Conservation (phyloP, 2,888 invertebrate species). For the Prosapia bicincta region DNA sequence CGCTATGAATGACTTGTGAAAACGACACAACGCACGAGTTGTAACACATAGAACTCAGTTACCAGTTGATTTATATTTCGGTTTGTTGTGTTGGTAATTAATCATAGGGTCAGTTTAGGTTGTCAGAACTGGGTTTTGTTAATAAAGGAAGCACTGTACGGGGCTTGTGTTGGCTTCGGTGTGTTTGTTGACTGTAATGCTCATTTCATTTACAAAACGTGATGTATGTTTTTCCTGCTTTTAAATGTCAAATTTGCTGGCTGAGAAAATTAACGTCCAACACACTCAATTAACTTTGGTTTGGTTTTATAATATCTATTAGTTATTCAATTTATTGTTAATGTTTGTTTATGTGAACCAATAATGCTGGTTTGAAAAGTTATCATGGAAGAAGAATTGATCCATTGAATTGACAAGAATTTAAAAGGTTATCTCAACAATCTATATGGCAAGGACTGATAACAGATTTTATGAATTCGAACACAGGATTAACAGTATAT, state of each 20-base stretch:
- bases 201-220: background rate
- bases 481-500: too few relatives aligned
- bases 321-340: too few relatives aligned
- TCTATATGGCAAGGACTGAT: too few relatives aligned
- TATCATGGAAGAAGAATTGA: too few relatives aligned
- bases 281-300: too few relatives aligned
- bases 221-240: background rate
- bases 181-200: background rate
- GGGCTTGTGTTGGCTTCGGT: background rate
- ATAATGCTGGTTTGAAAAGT: too few relatives aligned
- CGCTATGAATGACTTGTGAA: background rate
- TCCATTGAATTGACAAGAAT: too few relatives aligned
- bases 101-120: background rate
- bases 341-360: too few relatives aligned
- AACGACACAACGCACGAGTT: background rate
- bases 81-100: background rate
- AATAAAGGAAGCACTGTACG: background rate
- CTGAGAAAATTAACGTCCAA: too few relatives aligned
- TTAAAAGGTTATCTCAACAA: too few relatives aligned
- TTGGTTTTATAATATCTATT: too few relatives aligned
- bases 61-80: background rate
- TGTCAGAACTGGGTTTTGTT: constrained; percentile 2
- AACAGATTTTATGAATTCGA: too few relatives aligned
- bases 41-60: background rate
- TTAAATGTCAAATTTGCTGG: background rate